Base-by-base conservation (phyloP, 2,113 vertebrate genomes). In the Chitala chitala region DNA sequence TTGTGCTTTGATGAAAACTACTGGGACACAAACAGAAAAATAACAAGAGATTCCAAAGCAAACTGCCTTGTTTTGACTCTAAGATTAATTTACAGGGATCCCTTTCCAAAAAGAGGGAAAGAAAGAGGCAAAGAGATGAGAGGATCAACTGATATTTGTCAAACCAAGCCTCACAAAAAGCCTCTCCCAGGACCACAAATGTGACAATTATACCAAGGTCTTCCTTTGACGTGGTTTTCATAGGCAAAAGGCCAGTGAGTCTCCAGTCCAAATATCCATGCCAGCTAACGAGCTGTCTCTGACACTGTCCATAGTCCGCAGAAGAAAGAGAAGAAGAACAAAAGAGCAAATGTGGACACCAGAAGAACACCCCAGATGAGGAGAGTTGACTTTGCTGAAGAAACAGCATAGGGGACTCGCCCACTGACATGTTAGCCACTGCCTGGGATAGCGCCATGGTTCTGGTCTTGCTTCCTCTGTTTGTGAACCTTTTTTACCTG, bases 181-280 rank as follows among this genome's bases (percentile, higher is more conserved):
- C 88, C 87, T 92, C 93, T 94, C 93, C 90, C 91, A 92, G 93
- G 94, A 94, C 92, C 93, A 93, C 89, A 91, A 92, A 94, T 93
- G 93, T 89, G 94, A 95, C 96, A 98, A 98, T 99, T 99, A 98
- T 91, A 92, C 91, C 94, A 92, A 95, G 94, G 96, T 94, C 93
- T 88, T 89, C 15, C 93, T 93, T 95, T 93, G 94, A 94, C 94
- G 93, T 87, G 92, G 93, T 95, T 94, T 94, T 94, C 93, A 95
- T 92, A 96, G 94, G 94, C 94, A 96, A 95, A 93, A 96, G 94
- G 93, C 93, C 94, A 93, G 93, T 92, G 88, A 93, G 92, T 93
- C 92, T 90, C 73, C 91, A 95, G 94, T 96, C 93, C 93, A 93
- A 94, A 93, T 94, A 94, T 94, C 94, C 91, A 92, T 92, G 92